Percentiles rank a stretch among this genome's conserved stretches.
Conservation (phyloP, 2,113 vertebrate species). For the Apistogramma diplotaenia region DNA sequence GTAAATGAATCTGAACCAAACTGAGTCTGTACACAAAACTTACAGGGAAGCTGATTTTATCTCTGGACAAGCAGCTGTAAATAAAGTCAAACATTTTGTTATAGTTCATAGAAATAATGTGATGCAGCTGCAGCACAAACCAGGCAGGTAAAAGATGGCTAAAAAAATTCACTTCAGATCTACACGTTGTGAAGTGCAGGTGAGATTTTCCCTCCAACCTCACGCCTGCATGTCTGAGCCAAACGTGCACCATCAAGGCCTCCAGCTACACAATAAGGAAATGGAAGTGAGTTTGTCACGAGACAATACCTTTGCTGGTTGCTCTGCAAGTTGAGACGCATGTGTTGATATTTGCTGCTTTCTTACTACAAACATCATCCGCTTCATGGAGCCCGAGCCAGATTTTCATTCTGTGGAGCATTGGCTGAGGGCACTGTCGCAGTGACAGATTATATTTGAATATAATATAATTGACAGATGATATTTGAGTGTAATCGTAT, state of each 20-base stretch:
- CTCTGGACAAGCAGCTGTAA: not conserved
- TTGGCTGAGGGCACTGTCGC: not conserved
- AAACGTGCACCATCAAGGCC: constrained; percentile 51
- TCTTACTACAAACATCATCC: not conserved
- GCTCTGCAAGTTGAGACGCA: constrained; percentile 64
- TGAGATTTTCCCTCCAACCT: not conserved
- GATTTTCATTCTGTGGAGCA: not conserved
- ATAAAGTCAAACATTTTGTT: not conserved
- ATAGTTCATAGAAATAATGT: not conserved
- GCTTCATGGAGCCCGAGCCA: not conserved
- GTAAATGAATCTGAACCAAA: too few relatives aligned
- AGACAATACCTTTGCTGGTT: constrained; percentile 68
- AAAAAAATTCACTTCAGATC: not conserved
- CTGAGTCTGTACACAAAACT: too few relatives aligned
- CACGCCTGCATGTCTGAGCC: not conserved
- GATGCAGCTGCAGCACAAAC: not conserved
- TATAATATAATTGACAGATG: not conserved
- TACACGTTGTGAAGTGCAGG: not conserved
- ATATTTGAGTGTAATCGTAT: not conserved
- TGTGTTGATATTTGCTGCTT: constrained; percentile 58
- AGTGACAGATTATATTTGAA: not conserved
- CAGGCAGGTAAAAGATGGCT: not conserved
- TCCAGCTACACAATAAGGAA: constrained; percentile 79
- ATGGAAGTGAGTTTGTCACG: constrained; percentile 79
- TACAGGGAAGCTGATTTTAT: not conserved